Percentiles rank a stretch among this genome's conserved stretches.
phyloP scores from a whole-genome alignment of 2,113 vertebrate species.

The Odobenus rosmarus region DNA sequence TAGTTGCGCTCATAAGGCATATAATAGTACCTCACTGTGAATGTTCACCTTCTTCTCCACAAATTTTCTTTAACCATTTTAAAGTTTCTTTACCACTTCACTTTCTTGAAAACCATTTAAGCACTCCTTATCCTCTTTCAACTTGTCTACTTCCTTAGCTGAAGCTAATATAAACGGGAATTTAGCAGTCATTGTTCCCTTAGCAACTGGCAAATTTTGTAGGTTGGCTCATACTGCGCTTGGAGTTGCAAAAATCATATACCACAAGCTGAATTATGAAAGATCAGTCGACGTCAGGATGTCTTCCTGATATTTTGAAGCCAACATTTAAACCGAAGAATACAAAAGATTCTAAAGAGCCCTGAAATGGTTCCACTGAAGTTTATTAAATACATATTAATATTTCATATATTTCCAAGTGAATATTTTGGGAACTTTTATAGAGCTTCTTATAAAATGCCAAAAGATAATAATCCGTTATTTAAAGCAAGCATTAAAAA shows the following conservation, averaged over 20 bases:
- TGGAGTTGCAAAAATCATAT: background rate
- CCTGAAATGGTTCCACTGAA: background rate
- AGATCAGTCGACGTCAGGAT: background rate
- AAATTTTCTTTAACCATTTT: background rate
- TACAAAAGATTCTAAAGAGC: background rate
- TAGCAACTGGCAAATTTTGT: constrained; percentile 30
- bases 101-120: constrained; percentile 42
- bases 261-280: background rate
- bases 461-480: constrained; percentile 20
- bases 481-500: background rate
- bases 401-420: background rate
- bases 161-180: background rate
- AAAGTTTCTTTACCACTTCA: background rate
- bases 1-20: background rate
- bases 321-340: background rate
- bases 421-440: constrained; percentile 33
- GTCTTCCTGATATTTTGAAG: constrained; percentile 30
- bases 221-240: background rate
- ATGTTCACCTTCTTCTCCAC: background rate
- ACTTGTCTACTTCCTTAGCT: background rate
- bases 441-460: constrained; percentile 7
- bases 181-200: background rate
- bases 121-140: background rate
- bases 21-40: background rate
- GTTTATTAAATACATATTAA: background rate